Base-by-base conservation (phyloP, 1,140 invertebrate genomes). In the Hydropsyche tenuis region DNA sequence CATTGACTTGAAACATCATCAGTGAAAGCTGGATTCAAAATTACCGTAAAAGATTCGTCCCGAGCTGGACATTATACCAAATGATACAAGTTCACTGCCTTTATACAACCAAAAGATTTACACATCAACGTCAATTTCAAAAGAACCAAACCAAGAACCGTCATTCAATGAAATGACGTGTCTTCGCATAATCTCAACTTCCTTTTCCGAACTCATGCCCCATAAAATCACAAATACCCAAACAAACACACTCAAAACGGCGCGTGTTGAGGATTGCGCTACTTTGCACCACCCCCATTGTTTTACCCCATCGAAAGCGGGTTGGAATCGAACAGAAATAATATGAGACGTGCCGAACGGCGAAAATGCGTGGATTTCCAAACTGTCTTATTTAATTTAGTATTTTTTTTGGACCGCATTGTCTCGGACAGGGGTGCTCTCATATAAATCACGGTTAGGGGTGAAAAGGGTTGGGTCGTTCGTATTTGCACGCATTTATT, bases 401-500 rank as follows among this genome's bases (percentile, higher is more conserved):
- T 16, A 51, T 51, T 51, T 51, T 16, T 9, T 51, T 51, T 14
- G 48, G 30, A 37, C n/a, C n/a, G n/a, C 48, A 16, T 22, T n/a
- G 48, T 16, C 14, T 51, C 48, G 48, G 5, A n/a, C n/a, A n/a
- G 14, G 48, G 48, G 48, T 3, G 5, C 48, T 4, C 48, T 62
- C 27, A 7, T 1, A 20, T 43, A 65, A 65, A 65, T 65, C 30
- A 18, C 7, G 18, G 25, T 4, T 2, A 46, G 16, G 66, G 5
- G 48, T 5, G n/a, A 3, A 70, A 70, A 70, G 68, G 68, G 68
- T 70, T 69, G 65, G 16, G n/a, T n/a, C 46, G 46, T 4, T n/a
- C 18, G 12, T 68, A 68, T 68, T 68, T 69, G 27, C 66, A 16
- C 68, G 48, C 68, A 22, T 70, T 70, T 53, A 70, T 30, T 42